These are phyloP conservation scores for Cyanocitta stelleri DNA, from an alignment of 2,113 vertebrate species.

Conservation along the genomic window DNA sequence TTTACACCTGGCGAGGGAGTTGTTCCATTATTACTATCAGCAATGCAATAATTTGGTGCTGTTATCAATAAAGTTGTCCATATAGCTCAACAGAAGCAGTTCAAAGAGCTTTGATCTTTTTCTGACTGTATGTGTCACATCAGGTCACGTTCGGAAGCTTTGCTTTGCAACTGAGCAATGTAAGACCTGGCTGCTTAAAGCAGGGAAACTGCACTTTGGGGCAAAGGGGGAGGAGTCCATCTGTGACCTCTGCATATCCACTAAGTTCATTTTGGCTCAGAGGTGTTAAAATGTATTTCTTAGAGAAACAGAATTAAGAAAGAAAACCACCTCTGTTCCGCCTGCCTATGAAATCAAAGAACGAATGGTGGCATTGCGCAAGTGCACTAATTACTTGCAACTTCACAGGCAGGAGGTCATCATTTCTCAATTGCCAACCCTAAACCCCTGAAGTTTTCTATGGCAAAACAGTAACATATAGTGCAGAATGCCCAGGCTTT, in stretches of 20 bases:
- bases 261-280: not conserved
- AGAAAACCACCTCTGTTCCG: not conserved
- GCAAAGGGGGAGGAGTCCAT: not conserved
- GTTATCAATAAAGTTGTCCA: not conserved
- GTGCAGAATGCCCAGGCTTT: constrained; percentile 19
- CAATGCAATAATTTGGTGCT: not conserved
- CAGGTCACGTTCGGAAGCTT: not conserved
- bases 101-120: constrained; percentile 8
- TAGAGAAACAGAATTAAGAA: not conserved
- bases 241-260: not conserved
- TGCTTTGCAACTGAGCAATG: not conserved
- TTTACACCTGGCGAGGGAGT: not conserved
- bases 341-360: not conserved
- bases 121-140: not conserved
- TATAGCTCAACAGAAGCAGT: not conserved
- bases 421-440: not conserved
- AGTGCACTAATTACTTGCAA: not conserved
- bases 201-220: not conserved
- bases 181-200: not conserved
- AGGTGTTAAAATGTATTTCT: not conserved
- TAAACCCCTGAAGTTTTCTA: not conserved
- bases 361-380: not conserved
- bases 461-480: not conserved
- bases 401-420: not conserved
- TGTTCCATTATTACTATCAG: not conserved